These are phyloP conservation scores for Peromyscus melanophrys DNA, from an alignment of 2,797 vertebrate species.

Conservation along the genomic window DNA sequence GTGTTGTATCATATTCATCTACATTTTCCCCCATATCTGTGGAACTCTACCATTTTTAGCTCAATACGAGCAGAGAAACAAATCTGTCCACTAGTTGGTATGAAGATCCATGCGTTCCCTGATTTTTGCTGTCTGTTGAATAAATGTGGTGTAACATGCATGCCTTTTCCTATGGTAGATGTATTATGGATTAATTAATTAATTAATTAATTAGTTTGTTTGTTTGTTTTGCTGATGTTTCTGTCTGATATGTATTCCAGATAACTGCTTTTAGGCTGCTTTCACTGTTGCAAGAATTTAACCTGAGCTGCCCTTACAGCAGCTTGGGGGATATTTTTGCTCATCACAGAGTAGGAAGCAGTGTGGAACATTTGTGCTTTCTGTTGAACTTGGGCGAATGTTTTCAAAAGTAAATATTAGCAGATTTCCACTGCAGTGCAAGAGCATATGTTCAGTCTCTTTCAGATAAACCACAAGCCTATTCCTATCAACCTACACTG, in stretches of 20 bases:
- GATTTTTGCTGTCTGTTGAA: background rate
- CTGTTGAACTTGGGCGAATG: background rate
- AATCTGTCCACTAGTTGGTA: background rate
- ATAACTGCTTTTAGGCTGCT: background rate
- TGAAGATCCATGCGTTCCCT: background rate
- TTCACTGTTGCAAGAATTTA: background rate
- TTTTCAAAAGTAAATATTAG: conserved; percentile 13
- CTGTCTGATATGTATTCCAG: background rate
- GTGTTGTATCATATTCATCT: background rate
- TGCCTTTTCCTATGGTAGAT: background rate
- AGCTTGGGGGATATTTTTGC: background rate
- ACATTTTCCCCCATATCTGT: background rate
- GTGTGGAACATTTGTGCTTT: background rate
- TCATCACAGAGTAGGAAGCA: background rate
- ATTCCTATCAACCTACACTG: background rate
- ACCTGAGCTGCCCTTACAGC: background rate
- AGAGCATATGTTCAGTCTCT: background rate
- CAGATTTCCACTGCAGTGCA: background rate
- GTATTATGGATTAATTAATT: background rate
- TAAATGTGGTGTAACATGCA: background rate
- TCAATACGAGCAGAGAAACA: background rate
- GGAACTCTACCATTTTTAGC: background rate
- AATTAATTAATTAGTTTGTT: background rate
- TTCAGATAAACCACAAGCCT: background rate
- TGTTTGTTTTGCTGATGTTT: background rate